Percentiles rank a stretch among this genome's conserved stretches.
phyloP scores from a whole-genome alignment of 2,797 vertebrate genomes.

The Catharus ustulatus region DNA sequence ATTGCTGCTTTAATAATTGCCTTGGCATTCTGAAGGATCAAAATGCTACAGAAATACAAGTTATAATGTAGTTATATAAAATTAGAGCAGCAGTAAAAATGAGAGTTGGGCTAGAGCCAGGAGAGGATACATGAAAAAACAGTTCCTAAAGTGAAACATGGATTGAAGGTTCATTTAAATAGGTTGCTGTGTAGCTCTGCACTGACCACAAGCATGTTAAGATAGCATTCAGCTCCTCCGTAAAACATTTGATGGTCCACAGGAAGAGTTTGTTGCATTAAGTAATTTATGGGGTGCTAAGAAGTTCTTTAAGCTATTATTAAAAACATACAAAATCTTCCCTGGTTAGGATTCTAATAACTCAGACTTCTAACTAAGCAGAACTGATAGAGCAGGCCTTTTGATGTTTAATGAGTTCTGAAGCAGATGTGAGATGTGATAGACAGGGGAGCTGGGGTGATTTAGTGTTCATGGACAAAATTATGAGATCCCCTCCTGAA shows the following conservation, averaged over 20 bases:
- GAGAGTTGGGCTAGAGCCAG: not conserved
- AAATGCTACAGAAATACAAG: not conserved
- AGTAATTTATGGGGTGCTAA: constrained; percentile 84
- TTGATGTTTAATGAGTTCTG: constrained; percentile 85
- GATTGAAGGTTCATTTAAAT: constrained; percentile 59
- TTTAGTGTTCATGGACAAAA: constrained; percentile 79
- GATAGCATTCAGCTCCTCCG: constrained; percentile 60
- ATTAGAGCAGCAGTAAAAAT: constrained; percentile 42
- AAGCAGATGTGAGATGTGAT: constrained; percentile 81
- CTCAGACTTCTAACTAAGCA: constrained; percentile 82
- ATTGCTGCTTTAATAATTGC: not conserved
- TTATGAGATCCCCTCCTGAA: constrained; percentile 71
- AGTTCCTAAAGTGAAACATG: constrained; percentile 8
- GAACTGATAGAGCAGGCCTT: constrained; percentile 80
- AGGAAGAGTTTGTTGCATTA: constrained; percentile 81
- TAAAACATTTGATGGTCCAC: constrained; percentile 73
- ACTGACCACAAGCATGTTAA: constrained; percentile 65
- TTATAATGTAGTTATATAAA: constrained; percentile 48
- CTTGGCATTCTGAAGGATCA: not conserved
- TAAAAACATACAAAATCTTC: constrained; percentile 82
- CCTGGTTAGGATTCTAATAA: constrained; percentile 76
- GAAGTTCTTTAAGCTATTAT: constrained; percentile 85
- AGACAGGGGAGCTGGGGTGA: constrained; percentile 74
- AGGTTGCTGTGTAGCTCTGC: constrained; percentile 47
- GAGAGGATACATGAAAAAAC: constrained; percentile 36